phyloP scores from a whole-genome alignment of 1,140 invertebrate species.

The Drosophila malerkotliana region DNA sequence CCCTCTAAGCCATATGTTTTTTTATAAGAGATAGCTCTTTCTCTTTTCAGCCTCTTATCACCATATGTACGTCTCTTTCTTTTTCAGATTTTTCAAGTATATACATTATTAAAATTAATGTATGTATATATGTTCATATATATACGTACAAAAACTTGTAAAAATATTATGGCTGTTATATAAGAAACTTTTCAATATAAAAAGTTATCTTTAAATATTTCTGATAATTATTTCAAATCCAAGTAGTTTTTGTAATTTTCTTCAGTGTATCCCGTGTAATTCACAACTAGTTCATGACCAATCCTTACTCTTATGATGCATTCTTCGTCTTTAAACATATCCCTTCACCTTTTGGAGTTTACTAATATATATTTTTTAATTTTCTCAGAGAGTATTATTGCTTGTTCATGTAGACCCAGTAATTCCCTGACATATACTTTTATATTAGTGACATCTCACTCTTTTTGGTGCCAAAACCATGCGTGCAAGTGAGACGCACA shows the following conservation, averaged over 20 bases:
- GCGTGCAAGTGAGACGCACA: constrained; percentile 9
- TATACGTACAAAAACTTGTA: no score
- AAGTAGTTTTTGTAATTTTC: background rate
- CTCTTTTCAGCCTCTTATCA: constrained; percentile 5
- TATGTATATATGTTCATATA: background rate
- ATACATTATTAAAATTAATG: background rate
- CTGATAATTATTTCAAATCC: background rate
- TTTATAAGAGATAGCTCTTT: background rate
- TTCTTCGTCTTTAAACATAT: no score
- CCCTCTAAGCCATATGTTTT: background rate
- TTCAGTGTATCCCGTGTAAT: background rate
- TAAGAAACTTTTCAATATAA: background rate
- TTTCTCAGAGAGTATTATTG: no score
- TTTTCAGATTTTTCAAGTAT: background rate
- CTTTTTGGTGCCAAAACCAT: constrained; percentile 6
- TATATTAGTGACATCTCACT: background rate
- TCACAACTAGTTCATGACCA: no score
- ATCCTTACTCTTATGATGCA: no score
- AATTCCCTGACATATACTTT: background rate
- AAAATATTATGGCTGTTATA: background rate
- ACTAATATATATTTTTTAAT: no score
- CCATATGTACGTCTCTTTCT: background rate
- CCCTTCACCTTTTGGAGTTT: no score
- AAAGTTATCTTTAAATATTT: background rate
- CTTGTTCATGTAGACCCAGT: no score